Conservation (phyloP, 2,888 invertebrate genomes). For the Drosophila neonasuta region DNA sequence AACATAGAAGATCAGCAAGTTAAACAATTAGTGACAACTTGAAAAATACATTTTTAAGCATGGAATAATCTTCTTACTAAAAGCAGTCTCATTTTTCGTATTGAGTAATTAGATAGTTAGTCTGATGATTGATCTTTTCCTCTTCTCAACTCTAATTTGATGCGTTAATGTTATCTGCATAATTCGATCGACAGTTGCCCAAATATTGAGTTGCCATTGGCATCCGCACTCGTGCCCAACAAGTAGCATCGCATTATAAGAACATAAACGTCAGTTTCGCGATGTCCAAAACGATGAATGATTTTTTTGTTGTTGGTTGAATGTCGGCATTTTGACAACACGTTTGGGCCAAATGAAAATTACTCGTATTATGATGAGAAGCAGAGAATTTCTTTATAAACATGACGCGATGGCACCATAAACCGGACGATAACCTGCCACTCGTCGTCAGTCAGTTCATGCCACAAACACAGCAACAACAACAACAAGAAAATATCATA, state of each 20-base stretch:
- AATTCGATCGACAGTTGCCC: background rate
- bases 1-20: too few relatives aligned
- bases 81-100: too few relatives aligned
- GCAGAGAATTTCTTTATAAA: constrained; percentile 67
- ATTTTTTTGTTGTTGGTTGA: background rate
- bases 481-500: constrained; percentile 46
- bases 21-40: too few relatives aligned
- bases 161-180: background rate
- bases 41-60: too few relatives aligned
- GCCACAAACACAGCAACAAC: too few relatives aligned
- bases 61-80: too few relatives aligned
- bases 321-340: constrained; percentile 46
- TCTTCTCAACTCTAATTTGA: background rate
- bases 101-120: background rate
- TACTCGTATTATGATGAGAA: constrained; percentile 54
- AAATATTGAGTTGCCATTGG: background rate
- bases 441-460: constrained; percentile 23
- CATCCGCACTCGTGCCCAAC: constrained; percentile 18
- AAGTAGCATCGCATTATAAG: constrained; percentile 62
- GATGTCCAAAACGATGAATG: constrained; percentile 48
- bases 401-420: constrained; percentile 70
- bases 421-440: constrained; percentile 65
- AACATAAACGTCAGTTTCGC: constrained; percentile 43
- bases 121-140: background rate
- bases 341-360: constrained; percentile 59